These are phyloP conservation scores for Chirona hameri DNA, from an alignment of 2,888 invertebrate species.

Conservation along the genomic window DNA sequence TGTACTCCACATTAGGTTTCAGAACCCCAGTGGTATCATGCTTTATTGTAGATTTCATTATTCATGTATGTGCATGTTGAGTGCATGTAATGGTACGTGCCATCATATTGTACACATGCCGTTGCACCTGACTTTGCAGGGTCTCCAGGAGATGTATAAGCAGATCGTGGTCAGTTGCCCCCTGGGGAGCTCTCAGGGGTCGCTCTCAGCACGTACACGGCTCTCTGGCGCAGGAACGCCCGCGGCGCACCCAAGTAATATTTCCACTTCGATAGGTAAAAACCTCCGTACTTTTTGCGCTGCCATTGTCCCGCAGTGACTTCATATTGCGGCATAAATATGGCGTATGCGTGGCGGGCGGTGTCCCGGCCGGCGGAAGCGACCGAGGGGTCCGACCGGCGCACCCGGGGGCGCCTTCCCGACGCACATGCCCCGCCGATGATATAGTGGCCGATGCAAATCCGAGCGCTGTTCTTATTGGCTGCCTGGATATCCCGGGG, in stretches of 20 bases:
- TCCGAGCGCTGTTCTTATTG: not conserved
- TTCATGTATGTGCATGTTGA: too few species aligned
- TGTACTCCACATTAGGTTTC: too few species aligned
- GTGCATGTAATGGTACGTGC: too few species aligned
- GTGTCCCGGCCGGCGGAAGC: not conserved
- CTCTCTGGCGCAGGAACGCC: not conserved
- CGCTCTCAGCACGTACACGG: not conserved
- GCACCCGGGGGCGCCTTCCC: not conserved
- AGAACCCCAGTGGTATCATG: too few species aligned
- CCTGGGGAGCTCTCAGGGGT: too few species aligned
- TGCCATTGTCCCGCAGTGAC: not conserved
- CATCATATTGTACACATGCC: too few species aligned
- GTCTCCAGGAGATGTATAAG: too few species aligned
- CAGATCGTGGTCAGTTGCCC: too few species aligned
- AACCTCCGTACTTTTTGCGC: not conserved
- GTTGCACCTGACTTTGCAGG: too few species aligned
- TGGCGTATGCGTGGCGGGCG: not conserved
- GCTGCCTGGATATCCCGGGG: not conserved
- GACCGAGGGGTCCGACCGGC: not conserved
- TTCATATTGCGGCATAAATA: constrained; percentile 7
- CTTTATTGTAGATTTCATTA: too few species aligned
- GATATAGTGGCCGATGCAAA: constrained; percentile 24
- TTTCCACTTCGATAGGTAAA: constrained; percentile 12
- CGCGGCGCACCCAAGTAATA: not conserved
- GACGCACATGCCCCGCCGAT: not conserved